Evolutionary conservation across 2,888 invertebrate genomes (phyloP).

Genomic region (Branchinecta sandiegonensis): DNA sequence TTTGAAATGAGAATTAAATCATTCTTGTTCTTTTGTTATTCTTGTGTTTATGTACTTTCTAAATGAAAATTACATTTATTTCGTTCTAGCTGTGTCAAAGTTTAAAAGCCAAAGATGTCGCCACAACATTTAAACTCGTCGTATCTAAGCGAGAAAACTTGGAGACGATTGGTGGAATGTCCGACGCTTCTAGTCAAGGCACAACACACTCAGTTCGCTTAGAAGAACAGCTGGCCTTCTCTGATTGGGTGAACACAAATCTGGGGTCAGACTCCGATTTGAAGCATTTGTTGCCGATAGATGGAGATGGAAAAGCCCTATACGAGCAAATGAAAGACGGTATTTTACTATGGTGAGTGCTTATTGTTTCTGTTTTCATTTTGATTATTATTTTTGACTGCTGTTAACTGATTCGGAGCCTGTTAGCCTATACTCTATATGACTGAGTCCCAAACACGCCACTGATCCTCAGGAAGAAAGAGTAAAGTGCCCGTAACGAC

Average conservation of each 20-base stretch:
- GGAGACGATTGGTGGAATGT: constrained; percentile 81
- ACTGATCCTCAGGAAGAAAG: too few species aligned
- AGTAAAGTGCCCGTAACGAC: too few species aligned
- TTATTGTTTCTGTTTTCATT: not conserved
- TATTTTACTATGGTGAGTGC: constrained; percentile 69
- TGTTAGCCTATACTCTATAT: too few species aligned
- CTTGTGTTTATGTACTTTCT: constrained; percentile 18
- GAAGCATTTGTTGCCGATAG: constrained; percentile 76
- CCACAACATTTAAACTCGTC: constrained; percentile 80
- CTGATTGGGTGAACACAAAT: constrained; percentile 96
- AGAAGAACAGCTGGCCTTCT: constrained; percentile 93
- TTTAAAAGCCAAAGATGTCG: constrained; percentile 75
- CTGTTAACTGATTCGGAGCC: too few species aligned
- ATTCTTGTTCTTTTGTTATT: not conserved
- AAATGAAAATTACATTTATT: not conserved
- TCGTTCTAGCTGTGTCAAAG: constrained; percentile 53
- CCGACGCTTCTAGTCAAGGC: constrained; percentile 83
- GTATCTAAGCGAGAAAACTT: constrained; percentile 83
- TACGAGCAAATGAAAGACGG: constrained; percentile 93
- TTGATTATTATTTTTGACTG: not conserved
- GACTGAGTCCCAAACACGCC: too few species aligned
- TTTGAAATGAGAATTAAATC: not conserved
- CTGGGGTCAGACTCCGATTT: constrained; percentile 76
- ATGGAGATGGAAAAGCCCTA: constrained; percentile 71
- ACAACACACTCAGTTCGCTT: constrained; percentile 89